Percentiles rank a stretch among this genome's conserved stretches.
These are phyloP conservation scores for Austrolebias charrua DNA, from an alignment of 2,797 vertebrate genomes.

Conservation along the genomic window DNA sequence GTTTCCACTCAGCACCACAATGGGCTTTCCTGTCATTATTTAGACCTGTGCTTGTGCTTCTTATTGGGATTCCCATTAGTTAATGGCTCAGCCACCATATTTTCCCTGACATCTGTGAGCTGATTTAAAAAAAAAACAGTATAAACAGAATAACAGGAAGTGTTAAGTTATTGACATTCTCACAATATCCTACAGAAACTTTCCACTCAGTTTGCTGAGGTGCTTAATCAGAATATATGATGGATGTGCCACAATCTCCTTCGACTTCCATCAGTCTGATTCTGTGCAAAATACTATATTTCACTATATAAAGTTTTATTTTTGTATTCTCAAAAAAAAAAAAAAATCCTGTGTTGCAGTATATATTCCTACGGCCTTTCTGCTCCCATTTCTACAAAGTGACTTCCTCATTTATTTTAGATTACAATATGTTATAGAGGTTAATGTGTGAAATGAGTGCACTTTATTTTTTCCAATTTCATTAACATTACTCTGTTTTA, in stretches of 20 bases:
- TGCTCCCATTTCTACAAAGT: constrained; percentile 60
- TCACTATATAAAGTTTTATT: constrained; percentile 41
- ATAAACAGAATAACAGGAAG: constrained; percentile 35
- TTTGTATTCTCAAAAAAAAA: constrained; percentile 32
- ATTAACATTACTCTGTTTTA: constrained; percentile 12
- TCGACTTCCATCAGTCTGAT: constrained; percentile 13
- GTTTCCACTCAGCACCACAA: constrained; percentile 39
- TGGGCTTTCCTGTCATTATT: constrained; percentile 60
- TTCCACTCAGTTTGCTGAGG: constrained; percentile 37
- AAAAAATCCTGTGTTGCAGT: constrained; percentile 13
- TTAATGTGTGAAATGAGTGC: constrained; percentile 34
- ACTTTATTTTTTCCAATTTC: constrained; percentile 16
- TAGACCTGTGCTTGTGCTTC: constrained; percentile 32
- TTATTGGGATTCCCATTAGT: constrained; percentile 63
- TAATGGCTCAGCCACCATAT: constrained; percentile 49
- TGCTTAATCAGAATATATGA: constrained; percentile 43
- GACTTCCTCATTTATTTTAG: constrained; percentile 55
- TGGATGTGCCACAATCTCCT: constrained; percentile 23
- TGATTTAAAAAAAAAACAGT: constrained; percentile 26
- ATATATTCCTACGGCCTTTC: constrained; percentile 22
- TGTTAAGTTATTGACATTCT: constrained; percentile 57
- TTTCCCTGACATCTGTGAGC: constrained; percentile 46
- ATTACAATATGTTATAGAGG: constrained; percentile 56
- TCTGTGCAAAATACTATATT: constrained; percentile 43
- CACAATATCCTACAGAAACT: constrained; percentile 44